Percentiles rank a stretch among this genome's conserved stretches.
Conservation (phyloP, 2,888 invertebrate species). For the Nomada lathburiana region DNA sequence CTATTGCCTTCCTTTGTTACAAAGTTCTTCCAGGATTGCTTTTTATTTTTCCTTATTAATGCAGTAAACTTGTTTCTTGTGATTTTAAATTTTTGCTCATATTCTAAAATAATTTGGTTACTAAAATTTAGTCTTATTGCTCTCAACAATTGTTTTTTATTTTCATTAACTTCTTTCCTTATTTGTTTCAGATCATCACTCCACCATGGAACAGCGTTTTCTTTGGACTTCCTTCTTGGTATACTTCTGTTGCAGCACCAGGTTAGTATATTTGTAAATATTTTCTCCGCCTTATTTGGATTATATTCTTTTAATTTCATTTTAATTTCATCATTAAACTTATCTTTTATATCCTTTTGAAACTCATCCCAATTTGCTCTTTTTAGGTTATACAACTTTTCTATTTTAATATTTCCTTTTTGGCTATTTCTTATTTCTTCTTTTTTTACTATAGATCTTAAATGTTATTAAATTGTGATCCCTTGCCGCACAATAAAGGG, state of each 20-base stretch:
- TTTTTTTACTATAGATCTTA: neutral
- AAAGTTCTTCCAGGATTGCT: too few species aligned
- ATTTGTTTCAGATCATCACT: neutral
- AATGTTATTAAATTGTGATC: slow-evolving; percentile 31
- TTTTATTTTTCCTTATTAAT: too few species aligned
- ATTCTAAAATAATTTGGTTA: too few species aligned
- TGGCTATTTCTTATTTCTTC: slow-evolving; percentile 1
- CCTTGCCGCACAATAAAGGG: neutral
- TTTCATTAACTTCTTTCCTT: neutral
- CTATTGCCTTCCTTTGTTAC: too few species aligned
- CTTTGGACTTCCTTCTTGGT: neutral
- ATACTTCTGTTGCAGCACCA: neutral
- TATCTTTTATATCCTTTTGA: neutral
- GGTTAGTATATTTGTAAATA: neutral
- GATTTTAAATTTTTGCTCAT: too few species aligned
- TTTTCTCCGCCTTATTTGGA: neutral
- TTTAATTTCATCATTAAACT: neutral
- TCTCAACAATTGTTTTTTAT: neutral
- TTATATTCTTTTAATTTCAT: neutral
- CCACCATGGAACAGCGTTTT: neutral
- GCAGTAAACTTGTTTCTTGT: too few species aligned
- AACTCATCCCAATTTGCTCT: slow-evolving; percentile 9
- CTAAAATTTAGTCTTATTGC: neutral
- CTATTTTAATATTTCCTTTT: too few species aligned
- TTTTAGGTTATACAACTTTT: neutral